Evolutionary conservation across 1,140 invertebrate genomes (phyloP).

Genomic region (Neodiprion virginianus): DNA sequence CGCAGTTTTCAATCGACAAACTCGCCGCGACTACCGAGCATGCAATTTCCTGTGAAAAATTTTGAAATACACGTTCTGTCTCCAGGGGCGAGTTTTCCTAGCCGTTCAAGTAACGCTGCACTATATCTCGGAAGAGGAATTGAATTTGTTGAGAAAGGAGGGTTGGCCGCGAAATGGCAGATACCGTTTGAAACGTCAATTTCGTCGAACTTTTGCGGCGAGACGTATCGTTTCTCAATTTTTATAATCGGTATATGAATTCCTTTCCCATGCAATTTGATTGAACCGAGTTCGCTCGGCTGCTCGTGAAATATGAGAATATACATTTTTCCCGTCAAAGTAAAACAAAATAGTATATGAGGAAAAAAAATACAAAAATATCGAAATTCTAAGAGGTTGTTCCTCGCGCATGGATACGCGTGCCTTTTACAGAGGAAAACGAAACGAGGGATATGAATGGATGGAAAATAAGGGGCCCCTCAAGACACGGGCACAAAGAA

Average conservation of each 20-base stretch:
- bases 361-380: background rate
- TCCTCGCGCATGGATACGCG: background rate
- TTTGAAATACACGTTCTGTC: no score
- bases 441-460: background rate
- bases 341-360: background rate
- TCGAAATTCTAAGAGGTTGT: background rate
- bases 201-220: background rate
- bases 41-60: no score
- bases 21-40: no score
- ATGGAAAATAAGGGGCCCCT: background rate
- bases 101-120: no score
- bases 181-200: background rate
- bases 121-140: no score
- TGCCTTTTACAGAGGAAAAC: background rate
- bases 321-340: background rate
- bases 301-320: no score
- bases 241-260: slow-evolving; percentile 1
- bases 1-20: no score
- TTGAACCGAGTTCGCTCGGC: background rate
- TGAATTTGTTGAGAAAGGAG: no score
- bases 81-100: no score
- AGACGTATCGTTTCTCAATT: background rate
- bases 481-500: background rate
- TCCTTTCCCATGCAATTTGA: background rate
- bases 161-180: no score